Conservation (phyloP, 2,113 vertebrate genomes). For the Chloropsis hardwickii region DNA sequence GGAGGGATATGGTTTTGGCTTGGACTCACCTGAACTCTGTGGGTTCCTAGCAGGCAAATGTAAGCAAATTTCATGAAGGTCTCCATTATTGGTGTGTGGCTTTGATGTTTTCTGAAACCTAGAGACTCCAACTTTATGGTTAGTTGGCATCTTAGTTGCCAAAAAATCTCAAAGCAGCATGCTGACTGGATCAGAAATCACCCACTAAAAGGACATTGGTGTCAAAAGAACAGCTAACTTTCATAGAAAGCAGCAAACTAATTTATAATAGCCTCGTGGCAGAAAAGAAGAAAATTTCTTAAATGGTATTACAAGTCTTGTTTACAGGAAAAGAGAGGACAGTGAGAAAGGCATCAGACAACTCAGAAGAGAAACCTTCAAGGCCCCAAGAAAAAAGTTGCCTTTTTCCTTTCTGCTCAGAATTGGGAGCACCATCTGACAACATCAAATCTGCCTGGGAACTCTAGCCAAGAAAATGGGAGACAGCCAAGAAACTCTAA, state of each 20-base stretch:
- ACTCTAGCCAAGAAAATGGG: neutral
- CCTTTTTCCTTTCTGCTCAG: neutral
- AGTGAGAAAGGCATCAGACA: neutral
- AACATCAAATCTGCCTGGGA: slow-evolving; percentile 14
- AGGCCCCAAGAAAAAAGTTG: neutral
- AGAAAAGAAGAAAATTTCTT: neutral
- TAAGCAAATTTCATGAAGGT: slow-evolving; percentile 23
- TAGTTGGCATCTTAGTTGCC: neutral
- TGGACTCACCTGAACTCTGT: slow-evolving; percentile 24
- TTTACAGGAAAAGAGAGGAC: neutral
- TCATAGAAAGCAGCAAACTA: neutral
- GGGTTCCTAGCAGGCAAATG: neutral
- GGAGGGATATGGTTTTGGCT: slow-evolving; percentile 21
- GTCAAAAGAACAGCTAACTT: neutral
- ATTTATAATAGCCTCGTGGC: neutral
- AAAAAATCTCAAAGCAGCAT: slow-evolving; percentile 9
- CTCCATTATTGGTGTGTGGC: neutral
- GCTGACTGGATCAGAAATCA: neutral
- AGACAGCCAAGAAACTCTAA: slow-evolving; percentile 19
- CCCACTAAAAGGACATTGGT: neutral
- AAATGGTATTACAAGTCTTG: neutral
- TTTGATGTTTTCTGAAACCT: neutral
- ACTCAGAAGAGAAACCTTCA: neutral
- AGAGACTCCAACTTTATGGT: neutral
- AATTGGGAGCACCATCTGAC: neutral